Conservation (phyloP, 2,888 invertebrate genomes). For the Euplexia lucipara region DNA sequence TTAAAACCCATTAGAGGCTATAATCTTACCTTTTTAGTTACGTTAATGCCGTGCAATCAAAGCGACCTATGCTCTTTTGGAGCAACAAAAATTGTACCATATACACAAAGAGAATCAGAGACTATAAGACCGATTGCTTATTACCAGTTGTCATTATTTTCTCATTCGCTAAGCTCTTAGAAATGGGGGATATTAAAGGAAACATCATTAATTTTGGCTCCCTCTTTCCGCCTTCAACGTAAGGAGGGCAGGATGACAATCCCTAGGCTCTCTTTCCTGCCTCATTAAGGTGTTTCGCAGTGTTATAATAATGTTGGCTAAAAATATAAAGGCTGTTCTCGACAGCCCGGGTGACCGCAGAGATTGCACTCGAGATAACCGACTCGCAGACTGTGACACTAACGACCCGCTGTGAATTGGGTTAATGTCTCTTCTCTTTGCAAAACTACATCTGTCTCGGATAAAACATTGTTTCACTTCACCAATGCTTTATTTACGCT, state of each 20-base stretch:
- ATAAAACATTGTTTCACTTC: conserved; percentile 53
- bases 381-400: conserved; percentile 57
- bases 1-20: no score
- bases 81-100: no score
- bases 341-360: conserved; percentile 41
- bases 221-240: conserved; percentile 24
- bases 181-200: conserved; percentile 33
- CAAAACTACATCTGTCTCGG: conserved; percentile 59
- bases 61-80: no score
- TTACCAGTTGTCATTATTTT: conserved; percentile 17
- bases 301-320: conserved; percentile 50
- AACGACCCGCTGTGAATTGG: conserved; percentile 70
- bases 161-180: conserved; percentile 18
- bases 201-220: conserved; percentile 52
- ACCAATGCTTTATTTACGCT: conserved; percentile 8
- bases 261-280: conserved; percentile 39
- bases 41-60: no score
- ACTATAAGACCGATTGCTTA: conserved; percentile 7
- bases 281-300: conserved; percentile 53
- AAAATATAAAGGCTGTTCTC: conserved; percentile 52
- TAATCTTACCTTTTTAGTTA: no score
- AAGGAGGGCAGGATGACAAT: conserved; percentile 34
- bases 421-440: conserved; percentile 69
- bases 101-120: neutral
- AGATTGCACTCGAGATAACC: conserved; percentile 62